Conservation (phyloP, 2,113 vertebrate species). For the Baryphthengus martii region DNA sequence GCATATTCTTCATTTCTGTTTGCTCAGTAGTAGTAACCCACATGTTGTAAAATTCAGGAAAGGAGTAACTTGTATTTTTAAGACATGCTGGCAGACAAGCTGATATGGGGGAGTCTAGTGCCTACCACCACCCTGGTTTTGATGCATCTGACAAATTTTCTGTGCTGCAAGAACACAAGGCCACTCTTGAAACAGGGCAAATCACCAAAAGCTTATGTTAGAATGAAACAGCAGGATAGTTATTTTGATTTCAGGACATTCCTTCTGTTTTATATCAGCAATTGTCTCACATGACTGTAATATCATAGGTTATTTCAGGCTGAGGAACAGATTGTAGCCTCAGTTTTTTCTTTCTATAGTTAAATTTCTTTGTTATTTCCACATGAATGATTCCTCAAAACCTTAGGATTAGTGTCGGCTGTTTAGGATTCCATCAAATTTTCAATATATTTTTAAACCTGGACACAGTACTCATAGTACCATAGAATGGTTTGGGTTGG, state of each 20-base stretch:
- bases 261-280: neutral
- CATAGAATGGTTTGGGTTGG: neutral
- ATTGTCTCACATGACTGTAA: neutral
- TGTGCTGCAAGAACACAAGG: neutral
- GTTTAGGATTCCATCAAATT: neutral
- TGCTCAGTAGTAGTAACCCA: neutral
- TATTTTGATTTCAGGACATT: neutral
- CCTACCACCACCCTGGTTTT: neutral
- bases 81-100: neutral
- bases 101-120: neutral
- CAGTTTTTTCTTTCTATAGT: neutral
- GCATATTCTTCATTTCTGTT: neutral
- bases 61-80: neutral
- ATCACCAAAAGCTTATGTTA: neutral
- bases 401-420: neutral
- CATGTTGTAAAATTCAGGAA: neutral
- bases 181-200: neutral
- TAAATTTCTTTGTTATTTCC: neutral
- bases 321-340: neutral
- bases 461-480: neutral
- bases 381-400: neutral
- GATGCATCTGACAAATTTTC: neutral
- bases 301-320: neutral
- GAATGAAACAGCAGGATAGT: neutral
- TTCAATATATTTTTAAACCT: neutral